Evolutionary conservation across 2,113 vertebrate genomes (phyloP), one percentile per base, ranked within the genome.

Genomic region (Tenrec ecaudatus): DNA sequence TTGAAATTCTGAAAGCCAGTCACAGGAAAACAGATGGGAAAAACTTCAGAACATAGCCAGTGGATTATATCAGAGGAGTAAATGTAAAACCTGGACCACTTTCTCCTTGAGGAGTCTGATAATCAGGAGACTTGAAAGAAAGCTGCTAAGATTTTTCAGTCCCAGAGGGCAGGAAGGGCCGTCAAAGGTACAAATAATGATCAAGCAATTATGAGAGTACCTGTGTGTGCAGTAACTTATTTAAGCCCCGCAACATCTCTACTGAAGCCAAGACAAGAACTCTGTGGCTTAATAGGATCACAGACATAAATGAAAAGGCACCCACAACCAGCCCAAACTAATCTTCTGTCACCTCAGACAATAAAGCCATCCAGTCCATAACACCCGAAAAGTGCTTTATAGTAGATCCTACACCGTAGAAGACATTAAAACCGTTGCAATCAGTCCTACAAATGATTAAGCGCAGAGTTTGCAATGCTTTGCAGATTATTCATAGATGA

Each of bases 371-470:
- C 9, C 5, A 58, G 38, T 53, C 47, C 69, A 60, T 6, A 80
- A 4, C 15, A 80, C 23, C 25, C 60, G 90, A 66, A 60, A 79
- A 81, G 29, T 84, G 7, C 38, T 29, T 85, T 95, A 85, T 16
- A n/a, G 27, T 82, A 66, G 20, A 36, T 60, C 22, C 73, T 15
- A 38, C n/a, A 77, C 92, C 90, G 84, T 95, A 40, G 84, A 25
- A 94, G 38, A 71, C 3, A 53, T 53, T 53, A 53, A 92, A 77
- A 79, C 9, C 38, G 76, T 47, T 73, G 77, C 85, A 93, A 95
- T 0, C 10, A 85, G 2, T 58, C 1, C 38, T 4, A 76, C 6
- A 82, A 90, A 82, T 88, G 33, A 82, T 53, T 77, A 78, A 82
- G 16, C 60, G 36, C 53, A 47, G 53, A 62, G 7, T 23, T 83